Base-by-base conservation (phyloP, 1,140 invertebrate species). In the Charaxes varanes region DNA sequence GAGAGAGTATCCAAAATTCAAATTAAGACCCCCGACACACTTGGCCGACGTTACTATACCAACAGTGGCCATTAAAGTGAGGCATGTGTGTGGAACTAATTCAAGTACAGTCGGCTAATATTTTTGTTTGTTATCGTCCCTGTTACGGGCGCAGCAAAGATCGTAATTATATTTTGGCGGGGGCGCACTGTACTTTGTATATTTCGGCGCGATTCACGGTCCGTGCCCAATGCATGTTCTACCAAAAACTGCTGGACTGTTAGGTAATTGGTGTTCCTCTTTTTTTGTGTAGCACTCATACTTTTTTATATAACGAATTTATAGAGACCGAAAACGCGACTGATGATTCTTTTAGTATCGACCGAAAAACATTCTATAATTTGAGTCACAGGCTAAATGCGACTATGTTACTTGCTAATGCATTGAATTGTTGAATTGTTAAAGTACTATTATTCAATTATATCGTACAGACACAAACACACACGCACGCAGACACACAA, bases 41-140 rank as follows among this genome's bases (percentile, higher is more conserved):
- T 57, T 34, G 41, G 46, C 38, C 30, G 40, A 33, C 34, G 60
- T 70, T 59, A 46, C 60, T 58, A 69, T 62, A 57, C 53, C 53
- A 62, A 63, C 62, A 21, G 24, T 53, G 48, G 45, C 37, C 31
- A 57, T 63, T 73, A 70, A 62, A 59, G 23, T 50, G 43, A 51
- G 44, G 60, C 68, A 71, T 67, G 66, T 73, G 72, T 62, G 60
- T 59, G 64, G 53, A 58, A 77, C 66, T 68, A 72, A 73, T 67
- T 53, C 50, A 32, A 17, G 30, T 32, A 41, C 18, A 14, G 26
- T 31, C n/a, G 23, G 18, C 42, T 11, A 7, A 31, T 15, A 22
- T 33, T 41, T 24, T 23, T 8, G 19, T 32, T 19, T 28, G 6
- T 6, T 22, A 26, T 33, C 16, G 19, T 12, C 38, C 18, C 26